These are phyloP conservation scores for Argentina silus DNA, from an alignment of 2,797 vertebrate genomes.

Conservation along the genomic window DNA sequence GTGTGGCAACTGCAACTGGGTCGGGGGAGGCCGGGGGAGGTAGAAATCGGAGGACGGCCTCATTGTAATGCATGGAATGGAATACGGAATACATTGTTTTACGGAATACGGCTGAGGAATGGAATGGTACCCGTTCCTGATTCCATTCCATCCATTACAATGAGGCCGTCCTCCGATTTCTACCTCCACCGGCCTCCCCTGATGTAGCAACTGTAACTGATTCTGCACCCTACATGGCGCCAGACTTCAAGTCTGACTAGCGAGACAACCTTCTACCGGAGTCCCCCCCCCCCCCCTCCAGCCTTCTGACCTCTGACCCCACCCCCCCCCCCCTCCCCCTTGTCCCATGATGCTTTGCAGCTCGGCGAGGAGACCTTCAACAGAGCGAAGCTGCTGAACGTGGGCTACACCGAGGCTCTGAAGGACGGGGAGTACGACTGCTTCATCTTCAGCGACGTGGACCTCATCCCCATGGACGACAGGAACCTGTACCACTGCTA, in stretches of 20 bases:
- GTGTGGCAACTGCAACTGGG: neutral
- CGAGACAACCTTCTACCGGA: neutral
- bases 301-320: constrained; percentile 51
- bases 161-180: too few species aligned
- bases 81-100: neutral
- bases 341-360: constrained; percentile 57
- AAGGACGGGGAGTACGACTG: constrained; percentile 93
- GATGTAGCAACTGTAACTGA: too few species aligned
- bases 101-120: too few species aligned
- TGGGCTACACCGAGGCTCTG: constrained; percentile 92
- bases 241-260: neutral
- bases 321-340: constrained; percentile 6
- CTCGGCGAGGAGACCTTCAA: constrained; percentile 88
- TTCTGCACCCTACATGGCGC: too few species aligned
- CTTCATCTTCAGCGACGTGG: constrained; percentile 98
- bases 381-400: constrained; percentile 89
- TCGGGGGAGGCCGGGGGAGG: too few species aligned
- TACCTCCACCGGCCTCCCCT: too few species aligned
- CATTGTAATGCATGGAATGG: too few species aligned
- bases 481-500: constrained; percentile 98
- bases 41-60: too few species aligned
- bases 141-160: too few species aligned
- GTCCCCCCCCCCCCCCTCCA: constrained; percentile 22
- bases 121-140: too few species aligned
- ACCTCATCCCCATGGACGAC: constrained; percentile 98